Evolutionary conservation across 2,888 invertebrate species (phyloP), one percentile per base, ranked within the genome.

Genomic region (Boloria euphrosyne): DNA sequence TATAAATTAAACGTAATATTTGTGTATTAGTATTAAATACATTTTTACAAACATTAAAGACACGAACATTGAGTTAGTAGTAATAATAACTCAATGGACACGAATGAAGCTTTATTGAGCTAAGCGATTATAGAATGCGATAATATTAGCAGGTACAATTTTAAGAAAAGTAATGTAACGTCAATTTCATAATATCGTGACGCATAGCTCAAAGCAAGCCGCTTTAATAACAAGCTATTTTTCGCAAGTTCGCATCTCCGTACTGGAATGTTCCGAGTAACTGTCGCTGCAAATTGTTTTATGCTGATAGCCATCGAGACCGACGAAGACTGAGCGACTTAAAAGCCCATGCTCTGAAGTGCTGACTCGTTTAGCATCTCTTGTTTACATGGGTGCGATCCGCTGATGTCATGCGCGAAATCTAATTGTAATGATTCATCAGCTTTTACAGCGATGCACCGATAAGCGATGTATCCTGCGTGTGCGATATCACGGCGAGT

Each of bases 371-470:
- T 72, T 73, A 75, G 73, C 67, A 70, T 74, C 67, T 74, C 75
- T 68, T 84, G 82, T 87, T 85, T 84, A 83, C 83, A 84, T 78
- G 78, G 76, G 76, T 77, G 85, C 82, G 81, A 78, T 80, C 73
- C 73, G 85, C 76, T 91, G 91, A 91, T 87, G 87, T 91, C 90
- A 91, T 84, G 76, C 73, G 80, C 79, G 78, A 85, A 85, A 84
- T 82, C 84, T 82, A 87, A 89, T 85, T 87, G 80, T 82, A 87
- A 86, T 90, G 90, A 90, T 85, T 91, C 90, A 90, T 81, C 80
- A 85, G 84, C 88, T 89, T 90, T 89, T 89, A 84, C 86, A 82
- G 81, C 84, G 85, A 86, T 90, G 90, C 89, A 89, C 81, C 88
- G 90, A 90, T 89, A 90, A 89, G 84, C 80, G 75, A 74, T 75